phyloP scores from a whole-genome alignment of 2,888 invertebrate species.

The Calliphora vomitoria region DNA sequence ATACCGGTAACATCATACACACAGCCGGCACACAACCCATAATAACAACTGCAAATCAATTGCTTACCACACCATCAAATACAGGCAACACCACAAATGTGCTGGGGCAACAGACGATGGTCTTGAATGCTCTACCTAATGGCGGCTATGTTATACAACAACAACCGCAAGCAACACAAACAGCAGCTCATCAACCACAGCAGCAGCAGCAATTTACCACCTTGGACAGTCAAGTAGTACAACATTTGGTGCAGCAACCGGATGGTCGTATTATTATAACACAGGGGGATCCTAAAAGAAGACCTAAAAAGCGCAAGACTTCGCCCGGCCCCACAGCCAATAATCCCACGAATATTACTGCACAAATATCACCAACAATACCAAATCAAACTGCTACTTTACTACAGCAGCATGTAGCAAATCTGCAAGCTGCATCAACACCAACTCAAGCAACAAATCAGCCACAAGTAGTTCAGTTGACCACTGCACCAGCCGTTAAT shows the following conservation, averaged over 20 bases:
- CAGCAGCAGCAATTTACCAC: constrained; percentile 89
- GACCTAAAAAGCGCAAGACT: constrained; percentile 90
- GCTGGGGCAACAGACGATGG: constrained; percentile 89
- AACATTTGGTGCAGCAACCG: constrained; percentile 86
- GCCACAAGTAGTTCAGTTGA: constrained; percentile 83
- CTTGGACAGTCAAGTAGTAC: constrained; percentile 89
- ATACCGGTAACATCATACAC: constrained; percentile 78
- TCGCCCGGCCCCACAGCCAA: constrained; percentile 79
- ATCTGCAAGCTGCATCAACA: constrained; percentile 71
- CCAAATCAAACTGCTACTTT: constrained; percentile 79
- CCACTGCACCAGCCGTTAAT: constrained; percentile 82
- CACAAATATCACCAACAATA: constrained; percentile 84
- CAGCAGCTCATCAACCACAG: constrained; percentile 85
- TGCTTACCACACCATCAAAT: constrained; percentile 77
- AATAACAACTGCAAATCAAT: constrained; percentile 75
- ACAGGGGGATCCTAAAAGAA: constrained; percentile 88
- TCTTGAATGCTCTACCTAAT: constrained; percentile 91
- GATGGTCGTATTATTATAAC: constrained; percentile 85
- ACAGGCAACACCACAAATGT: constrained; percentile 82
- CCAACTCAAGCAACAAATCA: constrained; percentile 82
- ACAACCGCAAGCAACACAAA: constrained; percentile 72
- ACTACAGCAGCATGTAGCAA: constrained; percentile 75
- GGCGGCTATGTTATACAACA: constrained; percentile 91
- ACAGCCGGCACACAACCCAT: constrained; percentile 74
- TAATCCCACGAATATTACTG: constrained; percentile 80